phyloP scores from a whole-genome alignment of 2,888 invertebrate species.

The Agrochola circellaris region DNA sequence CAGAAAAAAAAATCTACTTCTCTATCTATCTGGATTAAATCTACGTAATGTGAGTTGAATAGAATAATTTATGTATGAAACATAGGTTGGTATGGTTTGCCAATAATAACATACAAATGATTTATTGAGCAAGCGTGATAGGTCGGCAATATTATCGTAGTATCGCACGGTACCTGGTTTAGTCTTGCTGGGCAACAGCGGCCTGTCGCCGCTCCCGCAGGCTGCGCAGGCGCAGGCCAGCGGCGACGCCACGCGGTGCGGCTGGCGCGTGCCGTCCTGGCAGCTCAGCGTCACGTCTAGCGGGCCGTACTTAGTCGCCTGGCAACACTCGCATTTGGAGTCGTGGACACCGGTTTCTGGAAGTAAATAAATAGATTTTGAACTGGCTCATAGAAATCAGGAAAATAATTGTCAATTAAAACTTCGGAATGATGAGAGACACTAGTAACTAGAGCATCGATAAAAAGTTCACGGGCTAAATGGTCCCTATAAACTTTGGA shows the following conservation, averaged over 20 bases:
- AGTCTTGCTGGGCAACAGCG: conserved; percentile 24
- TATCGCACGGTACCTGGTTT: conserved; percentile 29
- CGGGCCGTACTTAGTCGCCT: conserved; percentile 78
- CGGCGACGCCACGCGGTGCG: conserved; percentile 80
- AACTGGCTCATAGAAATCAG: not conserved
- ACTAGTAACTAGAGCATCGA: too few species aligned
- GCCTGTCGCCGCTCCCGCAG: conserved; percentile 64
- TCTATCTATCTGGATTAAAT: too few species aligned
- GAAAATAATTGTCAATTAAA: too few species aligned
- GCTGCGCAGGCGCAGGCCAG: conserved; percentile 74
- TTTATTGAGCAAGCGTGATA: too few species aligned
- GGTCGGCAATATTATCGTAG: not conserved
- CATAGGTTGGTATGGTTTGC: too few species aligned
- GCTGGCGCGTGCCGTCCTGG: conserved; percentile 73
- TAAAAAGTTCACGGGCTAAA: too few species aligned
- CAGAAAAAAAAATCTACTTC: too few species aligned
- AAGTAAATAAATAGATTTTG: not conserved
- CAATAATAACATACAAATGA: too few species aligned
- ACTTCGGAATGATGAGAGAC: too few species aligned
- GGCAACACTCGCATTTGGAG: conserved; percentile 91
- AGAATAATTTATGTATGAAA: too few species aligned
- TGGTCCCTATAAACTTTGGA: too few species aligned
- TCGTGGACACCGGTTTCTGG: conserved; percentile 90
- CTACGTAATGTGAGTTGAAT: too few species aligned
- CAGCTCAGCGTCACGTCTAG: conserved; percentile 79